A percentile compares a stretch with the other conserved stretches of the same genome.
Conservation (phyloP, 2,888 invertebrate species). For the Neria commutata region DNA sequence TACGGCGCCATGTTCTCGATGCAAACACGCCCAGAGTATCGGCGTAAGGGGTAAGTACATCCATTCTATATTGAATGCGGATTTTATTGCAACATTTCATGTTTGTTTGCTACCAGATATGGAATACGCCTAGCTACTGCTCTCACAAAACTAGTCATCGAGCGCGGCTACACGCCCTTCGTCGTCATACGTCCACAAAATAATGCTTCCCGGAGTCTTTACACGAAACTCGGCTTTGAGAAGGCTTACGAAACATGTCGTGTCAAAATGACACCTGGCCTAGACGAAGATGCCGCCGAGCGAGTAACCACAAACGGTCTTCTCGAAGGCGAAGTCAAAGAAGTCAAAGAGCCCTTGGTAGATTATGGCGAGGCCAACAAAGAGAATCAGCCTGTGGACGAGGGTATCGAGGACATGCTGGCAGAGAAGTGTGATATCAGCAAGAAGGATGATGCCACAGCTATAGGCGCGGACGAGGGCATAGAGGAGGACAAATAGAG, state of each 20-base stretch:
- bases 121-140: slow-evolving; percentile 76
- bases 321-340: slow-evolving; percentile 36
- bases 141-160: slow-evolving; percentile 70
- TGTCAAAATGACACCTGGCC: slow-evolving; percentile 72
- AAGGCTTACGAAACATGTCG: slow-evolving; percentile 81
- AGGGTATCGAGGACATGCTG: slow-evolving; percentile 62
- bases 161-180: slow-evolving; percentile 81
- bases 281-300: slow-evolving; percentile 24
- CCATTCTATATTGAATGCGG: background rate
- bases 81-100: background rate
- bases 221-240: slow-evolving; percentile 82
- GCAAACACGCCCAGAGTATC: slow-evolving; percentile 81
- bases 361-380: slow-evolving; percentile 37
- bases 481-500: slow-evolving; percentile 59
- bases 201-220: slow-evolving; percentile 82
- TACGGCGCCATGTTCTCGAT: slow-evolving; percentile 92
- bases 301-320: slow-evolving; percentile 38
- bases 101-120: slow-evolving; percentile 59
- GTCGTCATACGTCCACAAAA: slow-evolving; percentile 88
- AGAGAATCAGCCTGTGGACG: slow-evolving; percentile 53
- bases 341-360: slow-evolving; percentile 32
- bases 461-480: slow-evolving; percentile 58
- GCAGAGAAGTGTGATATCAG: slow-evolving; percentile 62
- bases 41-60: slow-evolving; percentile 68
- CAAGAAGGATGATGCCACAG: slow-evolving; percentile 52